A percentile compares a stretch with the other conserved stretches of the same genome.
These are phyloP conservation scores for Amphiprion ocellaris DNA, from an alignment of 2,113 vertebrate genomes.

Conservation along the genomic window DNA sequence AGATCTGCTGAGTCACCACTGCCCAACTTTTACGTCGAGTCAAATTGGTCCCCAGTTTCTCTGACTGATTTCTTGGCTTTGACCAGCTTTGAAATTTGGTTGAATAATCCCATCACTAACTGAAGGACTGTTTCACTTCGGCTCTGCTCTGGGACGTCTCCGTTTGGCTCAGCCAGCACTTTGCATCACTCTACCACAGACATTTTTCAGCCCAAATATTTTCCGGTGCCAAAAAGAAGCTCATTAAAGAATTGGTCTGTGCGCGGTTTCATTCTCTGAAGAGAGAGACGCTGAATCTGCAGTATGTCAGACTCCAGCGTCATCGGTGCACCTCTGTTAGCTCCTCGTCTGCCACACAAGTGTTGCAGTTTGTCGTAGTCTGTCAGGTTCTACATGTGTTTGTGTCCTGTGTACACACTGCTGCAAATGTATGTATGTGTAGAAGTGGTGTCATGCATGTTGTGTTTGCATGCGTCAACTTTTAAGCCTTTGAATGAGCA, in stretches of 20 bases:
- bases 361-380: neutral
- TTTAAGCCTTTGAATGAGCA: neutral
- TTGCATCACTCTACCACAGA: constrained; percentile 28
- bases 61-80: too few species aligned
- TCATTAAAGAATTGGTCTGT: constrained; percentile 5
- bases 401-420: neutral
- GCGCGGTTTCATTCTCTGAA: constrained; percentile 2
- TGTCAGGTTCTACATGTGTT: neutral
- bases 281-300: constrained; percentile 12
- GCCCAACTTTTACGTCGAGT: too few species aligned
- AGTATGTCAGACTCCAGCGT: constrained; percentile 5
- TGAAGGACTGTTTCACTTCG: too few species aligned
- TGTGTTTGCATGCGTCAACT: constrained; percentile 8
- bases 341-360: neutral
- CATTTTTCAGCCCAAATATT: neutral
- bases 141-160: neutral
- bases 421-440: neutral
- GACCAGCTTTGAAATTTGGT: too few species aligned
- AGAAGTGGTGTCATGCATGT: neutral
- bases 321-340: neutral
- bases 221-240: constrained; percentile 9
- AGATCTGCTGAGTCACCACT: too few species aligned
- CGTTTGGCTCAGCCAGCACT: constrained; percentile 5
- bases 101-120: too few species aligned
- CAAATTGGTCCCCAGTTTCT: too few species aligned